Base-by-base conservation (phyloP, 2,888 invertebrate species). In the Drosophila ustulata region DNA sequence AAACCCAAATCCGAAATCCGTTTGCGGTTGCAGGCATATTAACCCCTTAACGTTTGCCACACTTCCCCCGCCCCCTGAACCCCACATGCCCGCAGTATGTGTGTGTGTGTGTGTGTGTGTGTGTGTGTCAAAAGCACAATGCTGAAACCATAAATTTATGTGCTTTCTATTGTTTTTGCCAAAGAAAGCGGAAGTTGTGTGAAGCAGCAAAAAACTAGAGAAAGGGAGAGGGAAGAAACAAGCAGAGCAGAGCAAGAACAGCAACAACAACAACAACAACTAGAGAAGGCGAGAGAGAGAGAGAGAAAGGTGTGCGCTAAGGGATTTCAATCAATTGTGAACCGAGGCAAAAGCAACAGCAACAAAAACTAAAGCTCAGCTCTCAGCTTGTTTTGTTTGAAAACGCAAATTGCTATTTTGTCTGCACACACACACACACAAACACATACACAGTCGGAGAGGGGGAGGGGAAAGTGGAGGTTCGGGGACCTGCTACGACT, bases 91-190 rank as follows among this genome's bases (percentile, higher is more conserved):
- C 18, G 18, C 2, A 18, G 28, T 74, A 18, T 18, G 74, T 78
- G 75, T 78, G n/a, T n/a, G 37, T n/a, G n/a, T 41, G 78, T 78
- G 68, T 41, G 78, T 78, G 68, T 78, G 79, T 78, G n/a, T 37
- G 37, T 37, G 37, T 41, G 78, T 85, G 85, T 89, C 85, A 89
- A 89, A 89, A 85, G 85, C 85, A 88, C 88, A 89, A 85, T 85
- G 89, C 89, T 81, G 82, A 82, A 88, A 89, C 89, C 86, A 89
- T 89, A 86, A 86, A 86, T 89, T 89, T 88, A 86, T 89, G 89
- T 89, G 89, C 83, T 84, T 85, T 87, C 89, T 85, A 85, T 85
- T 85, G 85, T 85, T 85, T 84, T 84, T 84, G 87, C 89, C 78
- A 88, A 84, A 84, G 83, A 84, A 84, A 84, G 89, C 83, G 83